Base-by-base conservation (phyloP, 2,113 vertebrate species). In the Psilopsiagon aurifrons region DNA sequence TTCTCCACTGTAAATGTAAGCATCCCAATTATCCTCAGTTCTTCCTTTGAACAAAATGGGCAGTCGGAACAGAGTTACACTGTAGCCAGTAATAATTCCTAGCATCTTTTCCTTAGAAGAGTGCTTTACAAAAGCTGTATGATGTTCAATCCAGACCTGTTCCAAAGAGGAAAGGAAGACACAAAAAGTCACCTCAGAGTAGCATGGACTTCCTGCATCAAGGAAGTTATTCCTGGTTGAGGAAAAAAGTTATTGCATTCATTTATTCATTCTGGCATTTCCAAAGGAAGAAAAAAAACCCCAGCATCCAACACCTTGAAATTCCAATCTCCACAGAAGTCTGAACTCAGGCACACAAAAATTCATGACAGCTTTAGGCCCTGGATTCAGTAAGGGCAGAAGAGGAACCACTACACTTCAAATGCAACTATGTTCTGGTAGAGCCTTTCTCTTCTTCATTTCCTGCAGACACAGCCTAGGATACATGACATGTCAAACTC, bases 401-500 rank as follows among this genome's bases (percentile, higher is more conserved):
- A 35, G 20, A 20, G 29, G 39, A 74, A 27, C 25, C 5, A 13
- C 31, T 11, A 10, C 41, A 51, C 7, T 10, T 83, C 37, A 66
- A 55, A 81, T 55, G 59, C 33, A 82, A 1, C 54, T 43, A 11
- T 4, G 2, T 74, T 59, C 41, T 74, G 29, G 11, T 39, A 20
- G 9, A 63, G 11, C 2, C 33, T 82, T 66, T 55, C 25, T 31
- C 35, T 29, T 63, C 52, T 54, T 59, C 14, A 10, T 52, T 78
- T 35, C 19, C 46, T 16, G 13, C 46, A 67, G n/a, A 43, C 29
- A 52, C 4, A 25, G 18, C 29, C 25, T 47, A 12, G 7, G 0
- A 0, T 11, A 27, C 15, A 13, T 25, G 15, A 27, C 20, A 11
- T 17, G 15, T 29, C 22, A 52, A 83, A 74, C 2, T 2, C 1